Percentiles rank a stretch among this genome's conserved stretches.
These are phyloP conservation scores for Cynodonichthys magdalenae DNA, from an alignment of 2,797 vertebrate genomes.

Conservation along the genomic window DNA sequence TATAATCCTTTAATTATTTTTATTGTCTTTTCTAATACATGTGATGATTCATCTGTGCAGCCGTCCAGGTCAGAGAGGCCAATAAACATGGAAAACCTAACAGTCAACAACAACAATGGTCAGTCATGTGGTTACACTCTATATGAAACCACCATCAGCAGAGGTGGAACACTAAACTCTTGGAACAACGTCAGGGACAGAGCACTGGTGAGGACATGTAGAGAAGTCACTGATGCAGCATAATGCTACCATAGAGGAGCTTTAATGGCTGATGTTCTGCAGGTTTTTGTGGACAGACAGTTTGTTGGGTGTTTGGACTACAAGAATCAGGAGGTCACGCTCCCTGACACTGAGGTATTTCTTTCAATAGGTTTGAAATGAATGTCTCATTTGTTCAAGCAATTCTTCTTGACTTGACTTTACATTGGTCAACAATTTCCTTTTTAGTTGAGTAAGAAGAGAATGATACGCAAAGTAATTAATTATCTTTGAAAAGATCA, in stretches of 20 bases:
- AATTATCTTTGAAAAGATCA: too few species aligned
- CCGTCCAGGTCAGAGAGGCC: conserved; percentile 82
- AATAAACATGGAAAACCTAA: conserved; percentile 91
- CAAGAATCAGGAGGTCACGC: conserved; percentile 76
- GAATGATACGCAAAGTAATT: too few species aligned
- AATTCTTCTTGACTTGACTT: too few species aligned
- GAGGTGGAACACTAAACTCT: conserved; percentile 84
- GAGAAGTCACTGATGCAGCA: background rate
- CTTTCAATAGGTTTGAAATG: background rate
- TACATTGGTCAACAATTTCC: too few species aligned
- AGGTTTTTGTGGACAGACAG: conserved; percentile 89
- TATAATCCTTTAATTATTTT: too few species aligned
- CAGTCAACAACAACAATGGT: conserved; percentile 83
- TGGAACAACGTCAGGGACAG: conserved; percentile 85
- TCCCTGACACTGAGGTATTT: conserved; percentile 85
- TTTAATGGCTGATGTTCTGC: conserved; percentile 31
- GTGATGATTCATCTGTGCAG: conserved; percentile 58
- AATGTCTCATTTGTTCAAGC: background rate
- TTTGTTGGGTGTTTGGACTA: conserved; percentile 87
- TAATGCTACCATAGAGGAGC: background rate
- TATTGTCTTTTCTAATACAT: background rate
- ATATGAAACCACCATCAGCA: conserved; percentile 87
- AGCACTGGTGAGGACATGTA: conserved; percentile 81
- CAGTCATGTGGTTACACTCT: conserved; percentile 91
- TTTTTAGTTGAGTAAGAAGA: too few species aligned